Evolutionary conservation across 2,888 invertebrate genomes (phyloP).

Genomic region (Dusona sp.): DNA sequence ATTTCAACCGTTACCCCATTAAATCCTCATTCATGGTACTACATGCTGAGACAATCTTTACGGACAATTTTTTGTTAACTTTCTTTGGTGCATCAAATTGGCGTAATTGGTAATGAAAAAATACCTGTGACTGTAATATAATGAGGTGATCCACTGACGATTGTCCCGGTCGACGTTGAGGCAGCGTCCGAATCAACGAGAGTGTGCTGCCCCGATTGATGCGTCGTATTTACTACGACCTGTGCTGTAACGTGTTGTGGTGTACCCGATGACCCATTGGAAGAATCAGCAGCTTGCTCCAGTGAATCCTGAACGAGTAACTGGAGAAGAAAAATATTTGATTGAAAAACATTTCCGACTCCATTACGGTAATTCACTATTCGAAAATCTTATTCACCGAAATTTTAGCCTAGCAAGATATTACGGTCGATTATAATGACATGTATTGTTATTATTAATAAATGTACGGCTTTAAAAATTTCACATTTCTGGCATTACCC

Average conservation of each 20-base stretch:
- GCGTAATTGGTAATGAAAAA: slow-evolving; percentile 55
- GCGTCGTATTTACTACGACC: slow-evolving; percentile 84
- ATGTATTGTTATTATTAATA: neutral
- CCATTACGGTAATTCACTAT: neutral
- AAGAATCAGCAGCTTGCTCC: slow-evolving; percentile 87
- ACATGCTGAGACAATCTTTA: neutral
- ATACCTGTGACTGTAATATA: slow-evolving; percentile 91
- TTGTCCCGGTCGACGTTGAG: slow-evolving; percentile 85
- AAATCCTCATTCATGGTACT: neutral
- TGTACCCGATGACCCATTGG: slow-evolving; percentile 86
- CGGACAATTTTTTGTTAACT: neutral
- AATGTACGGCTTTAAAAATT: neutral
- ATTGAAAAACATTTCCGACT: neutral
- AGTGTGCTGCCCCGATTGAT: slow-evolving; percentile 84
- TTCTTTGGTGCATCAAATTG: neutral
- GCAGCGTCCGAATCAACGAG: slow-evolving; percentile 86
- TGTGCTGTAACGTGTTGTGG: slow-evolving; percentile 84
- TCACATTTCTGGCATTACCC: neutral
- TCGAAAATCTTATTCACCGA: neutral
- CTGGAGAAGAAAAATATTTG: slow-evolving; percentile 71
- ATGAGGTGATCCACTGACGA: slow-evolving; percentile 85
- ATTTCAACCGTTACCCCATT: neutral
- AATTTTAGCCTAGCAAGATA: neutral
- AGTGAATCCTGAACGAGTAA: slow-evolving; percentile 84
- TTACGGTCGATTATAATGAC: neutral